Conservation (phyloP, 2,888 invertebrate species). For the Eumerus sabulonum region DNA sequence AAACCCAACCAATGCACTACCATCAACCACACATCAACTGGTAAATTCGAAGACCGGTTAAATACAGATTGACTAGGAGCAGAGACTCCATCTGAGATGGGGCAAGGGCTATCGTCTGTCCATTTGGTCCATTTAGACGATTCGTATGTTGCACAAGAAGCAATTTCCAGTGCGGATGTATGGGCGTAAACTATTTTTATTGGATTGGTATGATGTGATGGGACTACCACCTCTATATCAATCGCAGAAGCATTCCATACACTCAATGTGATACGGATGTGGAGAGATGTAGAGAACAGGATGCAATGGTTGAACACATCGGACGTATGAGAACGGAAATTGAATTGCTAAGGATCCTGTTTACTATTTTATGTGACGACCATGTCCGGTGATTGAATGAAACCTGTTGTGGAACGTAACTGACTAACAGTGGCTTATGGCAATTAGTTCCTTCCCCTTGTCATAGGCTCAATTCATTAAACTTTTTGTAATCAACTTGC, state of each 20-base stretch:
- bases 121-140: slow-evolving; percentile 62
- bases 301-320: slow-evolving; percentile 45
- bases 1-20: slow-evolving; percentile 41
- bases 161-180: slow-evolving; percentile 68
- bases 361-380: slow-evolving; percentile 18
- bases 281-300: slow-evolving; percentile 31
- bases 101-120: slow-evolving; percentile 53
- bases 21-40: slow-evolving; percentile 11
- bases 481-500: slow-evolving; percentile 56
- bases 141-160: slow-evolving; percentile 59
- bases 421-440: slow-evolving; percentile 37
- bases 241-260: slow-evolving; percentile 51
- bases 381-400: slow-evolving; percentile 47
- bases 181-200: slow-evolving; percentile 68
- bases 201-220: slow-evolving; percentile 50
- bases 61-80: too few species aligned
- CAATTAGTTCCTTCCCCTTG: slow-evolving; percentile 26
- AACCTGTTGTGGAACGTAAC: background rate
- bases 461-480: slow-evolving; percentile 17
- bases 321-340: slow-evolving; percentile 62
- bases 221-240: slow-evolving; percentile 28
- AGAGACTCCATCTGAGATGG: background rate
- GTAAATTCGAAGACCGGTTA: too few species aligned
- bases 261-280: slow-evolving; percentile 40
- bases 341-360: slow-evolving; percentile 31